A percentile compares a stretch with the other conserved stretches of the same genome.
These are phyloP conservation scores for Lasioglossum zephyrum DNA, from an alignment of 2,888 invertebrate species.

Conservation along the genomic window DNA sequence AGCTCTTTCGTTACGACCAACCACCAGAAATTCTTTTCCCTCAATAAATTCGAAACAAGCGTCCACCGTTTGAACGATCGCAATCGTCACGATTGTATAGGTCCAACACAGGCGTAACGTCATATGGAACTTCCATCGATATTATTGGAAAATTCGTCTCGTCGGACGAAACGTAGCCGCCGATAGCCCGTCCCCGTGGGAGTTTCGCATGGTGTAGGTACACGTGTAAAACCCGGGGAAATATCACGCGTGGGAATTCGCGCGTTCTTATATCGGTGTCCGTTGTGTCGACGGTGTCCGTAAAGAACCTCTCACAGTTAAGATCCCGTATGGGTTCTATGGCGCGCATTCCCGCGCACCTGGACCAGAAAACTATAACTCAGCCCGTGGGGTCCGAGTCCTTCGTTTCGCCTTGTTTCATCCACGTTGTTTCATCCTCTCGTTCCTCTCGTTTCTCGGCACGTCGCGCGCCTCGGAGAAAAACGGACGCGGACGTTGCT, in stretches of 20 bases:
- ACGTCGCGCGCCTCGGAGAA: not conserved
- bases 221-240: constrained; percentile 56
- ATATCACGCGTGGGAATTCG: constrained; percentile 65
- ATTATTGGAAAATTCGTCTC: constrained; percentile 43
- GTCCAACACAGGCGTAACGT: not conserved
- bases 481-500: constrained; percentile 31
- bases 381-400: constrained; percentile 53
- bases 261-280: constrained; percentile 44
- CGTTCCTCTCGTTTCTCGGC: not conserved
- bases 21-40: not conserved
- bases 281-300: constrained; percentile 41
- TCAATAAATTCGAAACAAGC: not conserved
- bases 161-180: constrained; percentile 8
- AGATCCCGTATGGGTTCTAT: constrained; percentile 44
- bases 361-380: constrained; percentile 62
- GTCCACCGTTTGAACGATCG: not conserved
- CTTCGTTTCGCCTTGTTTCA: constrained; percentile 15
- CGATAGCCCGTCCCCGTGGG: constrained; percentile 18
- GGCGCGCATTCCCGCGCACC: constrained; percentile 48
- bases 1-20: not conserved
- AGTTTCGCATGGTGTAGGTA: constrained; percentile 31
- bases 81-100: not conserved
- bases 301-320: constrained; percentile 53
- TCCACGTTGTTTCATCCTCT: constrained; percentile 18
- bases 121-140: not conserved